Evolutionary conservation across 2,888 invertebrate genomes (phyloP).

Genomic region (Cheilosia variabilis): DNA sequence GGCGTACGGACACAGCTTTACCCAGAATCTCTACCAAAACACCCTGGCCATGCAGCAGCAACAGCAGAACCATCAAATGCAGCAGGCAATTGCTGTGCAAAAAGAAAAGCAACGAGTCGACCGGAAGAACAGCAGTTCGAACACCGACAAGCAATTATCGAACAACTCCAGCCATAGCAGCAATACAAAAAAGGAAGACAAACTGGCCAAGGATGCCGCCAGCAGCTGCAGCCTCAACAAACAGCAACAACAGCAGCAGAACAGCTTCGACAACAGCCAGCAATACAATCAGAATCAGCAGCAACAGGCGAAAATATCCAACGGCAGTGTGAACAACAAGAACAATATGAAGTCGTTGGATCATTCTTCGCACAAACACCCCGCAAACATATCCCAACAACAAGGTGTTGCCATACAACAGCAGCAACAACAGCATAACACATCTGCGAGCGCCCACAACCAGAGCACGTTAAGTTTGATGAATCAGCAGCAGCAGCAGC

Average conservation of each 20-base stretch:
- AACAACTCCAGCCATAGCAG: conserved; percentile 51
- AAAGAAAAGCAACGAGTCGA: conserved; percentile 81
- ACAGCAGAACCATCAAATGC: conserved; percentile 82
- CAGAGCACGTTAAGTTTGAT: conserved; percentile 74
- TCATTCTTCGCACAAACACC: conserved; percentile 71
- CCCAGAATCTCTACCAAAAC: conserved; percentile 82
- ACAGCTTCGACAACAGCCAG: conserved; percentile 45
- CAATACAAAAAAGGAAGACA: conserved; percentile 80
- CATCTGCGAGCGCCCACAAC: conserved; percentile 43
- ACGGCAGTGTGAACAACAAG: conserved; percentile 68
- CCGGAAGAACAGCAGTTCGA: conserved; percentile 79
- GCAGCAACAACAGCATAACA: conserved; percentile 58
- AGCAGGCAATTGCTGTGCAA: conserved; percentile 77
- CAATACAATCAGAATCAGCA: conserved; percentile 71
- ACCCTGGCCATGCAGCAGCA: conserved; percentile 82
- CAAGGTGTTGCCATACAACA: conserved; percentile 74
- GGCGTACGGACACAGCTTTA: conserved; percentile 82
- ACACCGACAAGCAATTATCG: conserved; percentile 63
- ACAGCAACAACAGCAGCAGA: conserved; percentile 60
- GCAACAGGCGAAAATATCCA: conserved; percentile 74
- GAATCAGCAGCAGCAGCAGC: conserved; percentile 71
- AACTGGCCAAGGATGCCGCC: conserved; percentile 71
- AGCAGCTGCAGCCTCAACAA: conserved; percentile 68
- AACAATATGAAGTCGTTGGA: conserved; percentile 62
- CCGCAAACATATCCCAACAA: conserved; percentile 62